Evolutionary conservation across 1,140 invertebrate species (phyloP), one percentile per base, ranked within the genome.

Genomic region (Proales similis): DNA sequence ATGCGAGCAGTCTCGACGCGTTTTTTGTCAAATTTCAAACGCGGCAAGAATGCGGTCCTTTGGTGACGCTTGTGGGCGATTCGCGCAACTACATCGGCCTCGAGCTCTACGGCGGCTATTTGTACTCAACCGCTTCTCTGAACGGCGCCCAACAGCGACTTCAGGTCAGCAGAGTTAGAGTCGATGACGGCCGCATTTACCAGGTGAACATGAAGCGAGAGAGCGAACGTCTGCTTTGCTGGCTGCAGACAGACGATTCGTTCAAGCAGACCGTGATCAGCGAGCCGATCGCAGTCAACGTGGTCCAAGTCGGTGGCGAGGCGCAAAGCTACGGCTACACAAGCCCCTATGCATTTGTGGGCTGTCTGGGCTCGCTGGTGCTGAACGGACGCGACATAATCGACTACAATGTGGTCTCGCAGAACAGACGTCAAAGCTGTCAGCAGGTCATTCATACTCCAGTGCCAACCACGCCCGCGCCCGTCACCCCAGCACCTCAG

Each of bases 21-120:
- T 57, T 57, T 57, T 29, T 43, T n/a, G 32, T 57, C 29, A 57
- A 57, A 57, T 57, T 57, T 57, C 51, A 57, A n/a, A 57, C 51
- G 11, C 29, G 51, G 30, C 51, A 57, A 42, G 32, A n/a, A 0
- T 57, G 51, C 30, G 51, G 51, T 43, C 51, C 39, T 30, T 17
- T 57, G 9, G 22, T 43, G 3, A 24, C 38, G 11, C 45, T 57
- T 36, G 26, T 57, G 0, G 32, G 45, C 22, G 51, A 57, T 26
- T 6, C 7, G 3, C 24, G 24, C 24, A 57, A 43, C 19, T 57
- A 57, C 29, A 39, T 57, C 30, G 51, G 51, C 14, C 11, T 57
- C 11, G 51, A 57, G 29, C 11, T 57, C 0, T 57, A 11, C 12
- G 24, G 45, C 1, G 51, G 51, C 0, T 57, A 42, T 43, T 39